A percentile compares a stretch with the other conserved stretches of the same genome.
Evolutionary conservation across 2,797 vertebrate species (phyloP).

Genomic region (Siniperca scherzeri): DNA sequence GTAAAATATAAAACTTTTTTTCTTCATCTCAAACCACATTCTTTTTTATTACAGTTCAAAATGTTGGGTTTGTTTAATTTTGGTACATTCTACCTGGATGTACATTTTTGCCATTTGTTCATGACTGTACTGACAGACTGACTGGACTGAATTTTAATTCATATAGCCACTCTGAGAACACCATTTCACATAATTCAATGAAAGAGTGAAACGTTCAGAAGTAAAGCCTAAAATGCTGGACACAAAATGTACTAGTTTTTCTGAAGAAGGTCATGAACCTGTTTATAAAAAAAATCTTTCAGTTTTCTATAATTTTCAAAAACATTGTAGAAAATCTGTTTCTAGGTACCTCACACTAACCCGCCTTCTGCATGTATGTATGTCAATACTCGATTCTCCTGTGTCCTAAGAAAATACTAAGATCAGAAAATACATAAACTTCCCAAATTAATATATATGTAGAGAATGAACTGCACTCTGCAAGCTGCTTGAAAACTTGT

Average conservation of each 20-base stretch:
- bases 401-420: background rate
- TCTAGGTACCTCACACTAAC: background rate
- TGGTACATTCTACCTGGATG: background rate
- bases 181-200: background rate
- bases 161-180: background rate
- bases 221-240: conserved; percentile 4
- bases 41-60: background rate
- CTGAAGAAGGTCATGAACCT: background rate
- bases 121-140: background rate
- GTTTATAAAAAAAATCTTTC: background rate
- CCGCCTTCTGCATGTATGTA: background rate
- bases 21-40: conserved; percentile 1
- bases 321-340: background rate
- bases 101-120: conserved; percentile 6
- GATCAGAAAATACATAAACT: background rate
- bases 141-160: background rate
- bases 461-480: background rate
- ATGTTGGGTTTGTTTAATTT: conserved; percentile 2
- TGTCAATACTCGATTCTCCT: background rate
- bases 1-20: conserved; percentile 11
- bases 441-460: background rate
- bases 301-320: background rate
- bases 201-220: conserved; percentile 18
- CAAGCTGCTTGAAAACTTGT: conserved; percentile 10
- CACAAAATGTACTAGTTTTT: conserved; percentile 1